These are phyloP conservation scores for Formicarius rufipectus DNA, from an alignment of 2,113 vertebrate genomes.

Conservation along the genomic window DNA sequence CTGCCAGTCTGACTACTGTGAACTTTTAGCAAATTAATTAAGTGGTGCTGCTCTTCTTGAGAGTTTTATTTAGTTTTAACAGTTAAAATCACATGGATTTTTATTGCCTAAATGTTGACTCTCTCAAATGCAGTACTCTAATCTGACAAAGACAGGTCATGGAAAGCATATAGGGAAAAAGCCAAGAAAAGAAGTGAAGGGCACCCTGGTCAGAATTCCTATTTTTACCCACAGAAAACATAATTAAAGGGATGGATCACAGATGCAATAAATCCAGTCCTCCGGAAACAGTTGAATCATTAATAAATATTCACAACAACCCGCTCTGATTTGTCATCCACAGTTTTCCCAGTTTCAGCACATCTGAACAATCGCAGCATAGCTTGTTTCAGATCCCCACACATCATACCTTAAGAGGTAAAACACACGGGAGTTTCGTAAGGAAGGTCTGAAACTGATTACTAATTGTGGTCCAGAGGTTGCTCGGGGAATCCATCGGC, in stretches of 20 bases:
- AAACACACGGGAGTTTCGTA: slow-evolving; percentile 91
- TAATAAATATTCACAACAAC: background rate
- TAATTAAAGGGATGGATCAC: background rate
- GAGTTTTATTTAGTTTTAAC: background rate
- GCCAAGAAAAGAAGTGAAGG: background rate
- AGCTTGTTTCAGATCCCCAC: background rate
- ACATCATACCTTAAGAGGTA: slow-evolving; percentile 91
- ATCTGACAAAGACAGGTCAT: background rate
- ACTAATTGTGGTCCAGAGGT: slow-evolving; percentile 97
- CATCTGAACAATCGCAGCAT: background rate
- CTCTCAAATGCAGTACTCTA: background rate
- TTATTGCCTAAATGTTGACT: background rate
- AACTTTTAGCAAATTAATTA: background rate
- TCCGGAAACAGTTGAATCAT: background rate
- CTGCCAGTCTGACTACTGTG: background rate
- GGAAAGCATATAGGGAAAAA: background rate
- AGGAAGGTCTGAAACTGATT: slow-evolving; percentile 99
- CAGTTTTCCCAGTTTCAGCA: background rate
- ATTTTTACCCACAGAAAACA: background rate
- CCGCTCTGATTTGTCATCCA: background rate
- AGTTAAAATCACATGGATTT: background rate
- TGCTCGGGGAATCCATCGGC: slow-evolving; percentile 98
- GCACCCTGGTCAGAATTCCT: background rate
- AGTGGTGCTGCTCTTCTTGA: background rate
- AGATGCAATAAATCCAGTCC: background rate